phyloP scores from a whole-genome alignment of 2,113 vertebrate species.

The Cercopithecus mona region DNA sequence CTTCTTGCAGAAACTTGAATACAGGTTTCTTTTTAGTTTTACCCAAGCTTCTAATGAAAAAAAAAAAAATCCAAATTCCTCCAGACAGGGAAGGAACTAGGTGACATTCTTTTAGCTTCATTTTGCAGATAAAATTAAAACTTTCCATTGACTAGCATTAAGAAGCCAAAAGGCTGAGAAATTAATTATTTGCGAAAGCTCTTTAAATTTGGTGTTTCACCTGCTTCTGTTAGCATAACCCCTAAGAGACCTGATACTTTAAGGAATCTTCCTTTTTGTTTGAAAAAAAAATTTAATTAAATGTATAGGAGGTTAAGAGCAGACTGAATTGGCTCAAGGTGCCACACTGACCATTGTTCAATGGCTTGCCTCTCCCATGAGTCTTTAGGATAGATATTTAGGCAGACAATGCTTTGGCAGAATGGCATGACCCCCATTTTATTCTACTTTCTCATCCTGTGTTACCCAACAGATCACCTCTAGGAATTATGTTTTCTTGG shows the following conservation, averaged over 20 bases:
- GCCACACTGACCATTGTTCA: background rate
- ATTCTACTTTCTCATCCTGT: background rate
- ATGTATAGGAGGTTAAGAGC: background rate
- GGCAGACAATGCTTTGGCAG: background rate
- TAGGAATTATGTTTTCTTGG: slow-evolving; percentile 54
- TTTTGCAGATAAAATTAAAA: slow-evolving; percentile 45
- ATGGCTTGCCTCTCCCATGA: background rate
- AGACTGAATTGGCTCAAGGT: background rate
- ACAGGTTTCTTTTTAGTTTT: slow-evolving; percentile 17
- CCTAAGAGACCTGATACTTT: background rate
- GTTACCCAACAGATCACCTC: slow-evolving; percentile 30
- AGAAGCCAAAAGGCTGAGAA: slow-evolving; percentile 4
- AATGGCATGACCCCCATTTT: background rate
- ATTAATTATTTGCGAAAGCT: slow-evolving; percentile 30
- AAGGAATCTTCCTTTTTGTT: slow-evolving; percentile 5
- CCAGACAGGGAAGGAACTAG: background rate
- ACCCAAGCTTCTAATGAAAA: background rate
- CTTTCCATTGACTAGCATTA: background rate
- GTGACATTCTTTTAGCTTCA: background rate
- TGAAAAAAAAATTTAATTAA: background rate
- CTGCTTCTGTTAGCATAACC: slow-evolving; percentile 16
- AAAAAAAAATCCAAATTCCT: background rate
- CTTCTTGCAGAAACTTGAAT: slow-evolving; percentile 26
- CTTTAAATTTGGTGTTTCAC: background rate
- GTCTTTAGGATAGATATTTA: background rate